Base-by-base conservation (phyloP, 2,888 invertebrate species). In the Clusia tigrina region DNA sequence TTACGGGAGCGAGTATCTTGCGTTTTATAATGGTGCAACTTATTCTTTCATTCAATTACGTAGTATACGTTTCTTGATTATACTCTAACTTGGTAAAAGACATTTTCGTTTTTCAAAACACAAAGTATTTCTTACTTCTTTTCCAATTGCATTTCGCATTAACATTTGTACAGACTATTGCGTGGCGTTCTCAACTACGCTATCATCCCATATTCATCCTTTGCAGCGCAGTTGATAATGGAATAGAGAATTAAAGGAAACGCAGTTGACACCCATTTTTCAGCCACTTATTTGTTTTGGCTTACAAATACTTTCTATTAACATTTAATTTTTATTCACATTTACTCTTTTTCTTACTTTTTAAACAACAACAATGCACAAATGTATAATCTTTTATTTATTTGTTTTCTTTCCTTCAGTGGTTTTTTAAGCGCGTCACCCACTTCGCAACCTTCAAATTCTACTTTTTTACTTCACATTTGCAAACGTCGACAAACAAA, bases 161-260 rank as follows among this genome's bases (percentile, higher is more conserved):
- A 32, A 9, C 12, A 5, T n/a, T n/a, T 32, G 5, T 32, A 32
- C 32, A 32, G 12, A 32, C 5, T 32, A 9, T 32, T 12, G 12
- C 32, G n/a, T n/a, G n/a, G n/a, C 12, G 12, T 32, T 42, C n/a
- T 6, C 42, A 42, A 42, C n/a, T 42, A 15, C 42, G 9, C n/a
- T n/a, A 15, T 42, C 42, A 17, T 42, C n/a, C 9, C 42, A 9
- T 6, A 32, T 32, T 32, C 42, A 42, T 67, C 66, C 67, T 66
- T 67, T 72, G 52, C 65, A 72, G 69, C 72, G 69, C 69, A 71
- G 71, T 75, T 71, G 71, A 69, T 68, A 65, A 69, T 67, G 67
- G 69, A 68, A 67, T 71, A 75, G 70, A 72, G 71, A 76, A 75
- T 71, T 72, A 69, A 72, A 72, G 69, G 71, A 65, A 32, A 12